Conservation (phyloP, 2,888 invertebrate genomes). For the Erebia palarica region DNA sequence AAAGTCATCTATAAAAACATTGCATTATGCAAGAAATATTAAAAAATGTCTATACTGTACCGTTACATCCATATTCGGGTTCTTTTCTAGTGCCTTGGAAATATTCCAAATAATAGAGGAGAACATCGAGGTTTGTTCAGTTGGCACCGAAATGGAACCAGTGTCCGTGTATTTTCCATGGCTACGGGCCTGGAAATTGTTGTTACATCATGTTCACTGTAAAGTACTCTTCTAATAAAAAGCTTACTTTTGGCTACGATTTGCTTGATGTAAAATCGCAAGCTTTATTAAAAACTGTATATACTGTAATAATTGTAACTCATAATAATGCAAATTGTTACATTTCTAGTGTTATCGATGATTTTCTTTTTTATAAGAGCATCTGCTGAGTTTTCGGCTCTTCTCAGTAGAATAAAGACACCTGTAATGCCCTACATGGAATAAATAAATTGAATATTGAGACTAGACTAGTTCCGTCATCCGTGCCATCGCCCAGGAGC, state of each 20-base stretch:
- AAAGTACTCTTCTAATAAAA: conserved; percentile 11
- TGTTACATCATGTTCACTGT: conserved; percentile 15
- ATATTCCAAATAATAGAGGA: conserved; percentile 69
- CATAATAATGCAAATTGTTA: too few species aligned
- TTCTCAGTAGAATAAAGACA: too few species aligned
- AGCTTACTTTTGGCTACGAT: conserved; percentile 9
- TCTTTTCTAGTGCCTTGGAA: conserved; percentile 62
- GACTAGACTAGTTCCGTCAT: too few species aligned
- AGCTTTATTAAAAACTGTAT: not conserved
- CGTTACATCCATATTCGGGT: conserved; percentile 61
- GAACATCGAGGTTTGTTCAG: conserved; percentile 55
- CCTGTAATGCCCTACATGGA: too few species aligned
- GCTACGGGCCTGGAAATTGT: conserved; percentile 31
- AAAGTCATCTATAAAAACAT: too few species aligned
- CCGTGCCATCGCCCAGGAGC: too few species aligned
- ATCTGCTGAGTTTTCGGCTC: too few species aligned
- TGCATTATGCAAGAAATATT: not conserved
- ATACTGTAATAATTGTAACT: too few species aligned
- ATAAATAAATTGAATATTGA: too few species aligned
- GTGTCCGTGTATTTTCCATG: conserved; percentile 28
- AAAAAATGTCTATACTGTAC: conserved; percentile 46
- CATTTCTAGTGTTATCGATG: too few species aligned
- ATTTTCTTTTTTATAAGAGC: too few species aligned
- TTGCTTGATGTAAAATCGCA: not conserved
- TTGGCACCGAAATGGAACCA: conserved; percentile 33